Percentiles rank a stretch among this genome's conserved stretches.
phyloP scores from a whole-genome alignment of 2,797 vertebrate species.

The Spinus olivaceus region DNA sequence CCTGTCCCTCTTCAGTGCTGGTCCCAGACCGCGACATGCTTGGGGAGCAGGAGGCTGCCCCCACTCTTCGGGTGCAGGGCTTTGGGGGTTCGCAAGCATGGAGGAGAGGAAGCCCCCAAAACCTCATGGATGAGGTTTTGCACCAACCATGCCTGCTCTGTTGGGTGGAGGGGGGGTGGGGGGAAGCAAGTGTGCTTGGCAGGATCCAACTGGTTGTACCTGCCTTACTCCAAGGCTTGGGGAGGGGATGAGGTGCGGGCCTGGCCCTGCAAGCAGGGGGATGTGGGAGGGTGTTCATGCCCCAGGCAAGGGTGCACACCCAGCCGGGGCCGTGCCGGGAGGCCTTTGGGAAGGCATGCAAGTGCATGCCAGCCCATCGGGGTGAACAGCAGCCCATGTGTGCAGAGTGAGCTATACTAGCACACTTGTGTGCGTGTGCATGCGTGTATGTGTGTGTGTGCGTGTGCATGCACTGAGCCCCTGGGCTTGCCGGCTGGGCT shows the following conservation, averaged over 20 bases:
- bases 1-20: neutral
- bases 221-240: neutral
- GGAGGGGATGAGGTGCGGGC: neutral
- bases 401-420: neutral
- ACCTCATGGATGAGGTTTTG: neutral
- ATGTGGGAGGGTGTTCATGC: neutral
- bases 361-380: neutral
- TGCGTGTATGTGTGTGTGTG: neutral
- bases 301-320: neutral
- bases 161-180: neutral
- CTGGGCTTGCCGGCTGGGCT: neutral
- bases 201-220: neutral
- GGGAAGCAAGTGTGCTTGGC: neutral
- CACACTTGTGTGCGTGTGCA: neutral
- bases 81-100: accelerated
- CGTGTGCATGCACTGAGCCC: neutral
- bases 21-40: neutral
- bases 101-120: neutral
- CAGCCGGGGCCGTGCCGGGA: neutral
- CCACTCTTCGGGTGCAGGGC: neutral
- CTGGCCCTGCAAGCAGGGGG: neutral
- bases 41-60: neutral
- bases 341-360: neutral
- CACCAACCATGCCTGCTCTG: accelerated
- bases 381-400: neutral